Percentiles rank a stretch among this genome's conserved stretches.
phyloP scores from a whole-genome alignment of 2,797 vertebrate species.

The Poecilia wingei region DNA sequence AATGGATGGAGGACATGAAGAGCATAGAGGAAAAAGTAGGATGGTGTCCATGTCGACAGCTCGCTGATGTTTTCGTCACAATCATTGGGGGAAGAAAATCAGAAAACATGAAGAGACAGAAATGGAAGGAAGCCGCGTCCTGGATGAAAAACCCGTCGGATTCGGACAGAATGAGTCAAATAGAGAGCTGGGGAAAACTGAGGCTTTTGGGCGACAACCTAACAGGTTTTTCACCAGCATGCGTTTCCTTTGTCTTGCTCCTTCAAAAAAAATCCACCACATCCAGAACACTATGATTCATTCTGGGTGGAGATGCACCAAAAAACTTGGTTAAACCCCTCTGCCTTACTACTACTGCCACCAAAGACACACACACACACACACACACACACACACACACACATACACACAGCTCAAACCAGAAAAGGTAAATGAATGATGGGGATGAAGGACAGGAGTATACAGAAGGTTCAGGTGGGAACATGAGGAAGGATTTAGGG shows the following conservation, averaged over 20 bases:
- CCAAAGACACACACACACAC: slow-evolving; percentile 35
- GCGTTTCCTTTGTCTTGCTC: slow-evolving; percentile 51
- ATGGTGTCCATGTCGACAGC: slow-evolving; percentile 53
- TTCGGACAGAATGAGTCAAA: slow-evolving; percentile 9
- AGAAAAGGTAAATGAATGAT: slow-evolving; percentile 47
- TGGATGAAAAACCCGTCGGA: slow-evolving; percentile 56
- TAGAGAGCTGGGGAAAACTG: not conserved
- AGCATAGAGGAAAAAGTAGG: not conserved
- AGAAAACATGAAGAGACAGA: slow-evolving; percentile 39
- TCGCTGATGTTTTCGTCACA: slow-evolving; percentile 40
- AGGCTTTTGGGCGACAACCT: not conserved
- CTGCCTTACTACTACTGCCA: slow-evolving; percentile 57
- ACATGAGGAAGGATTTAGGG: slow-evolving; percentile 26
- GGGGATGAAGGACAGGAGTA: slow-evolving; percentile 33
- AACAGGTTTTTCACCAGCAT: slow-evolving; percentile 61
- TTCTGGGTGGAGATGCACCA: slow-evolving; percentile 18
- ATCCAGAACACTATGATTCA: slow-evolving; percentile 18
- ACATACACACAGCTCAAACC: slow-evolving; percentile 43
- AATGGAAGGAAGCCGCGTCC: slow-evolving; percentile 45
- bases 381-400: no score
- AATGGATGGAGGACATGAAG: slow-evolving; percentile 50
- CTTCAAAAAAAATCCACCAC: slow-evolving; percentile 34
- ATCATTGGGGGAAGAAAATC: slow-evolving; percentile 59
- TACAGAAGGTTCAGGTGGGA: slow-evolving; percentile 26
- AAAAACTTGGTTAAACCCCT: slow-evolving; percentile 22